phyloP scores from a whole-genome alignment of 2,888 invertebrate species.

The Aelia acuminata region DNA sequence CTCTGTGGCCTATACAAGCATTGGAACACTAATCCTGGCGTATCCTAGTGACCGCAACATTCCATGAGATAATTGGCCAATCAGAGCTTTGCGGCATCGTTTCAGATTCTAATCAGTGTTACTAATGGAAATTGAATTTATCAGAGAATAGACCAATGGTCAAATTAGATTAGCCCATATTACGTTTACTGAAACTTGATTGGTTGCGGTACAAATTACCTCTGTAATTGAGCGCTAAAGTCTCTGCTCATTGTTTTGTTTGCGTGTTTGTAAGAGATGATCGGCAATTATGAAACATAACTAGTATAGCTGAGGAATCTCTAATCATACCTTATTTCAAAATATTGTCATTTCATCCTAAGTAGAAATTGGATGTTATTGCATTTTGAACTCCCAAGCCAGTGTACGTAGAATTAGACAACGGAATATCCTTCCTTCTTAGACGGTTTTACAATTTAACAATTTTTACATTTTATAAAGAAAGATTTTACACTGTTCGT shows the following conservation, averaged over 20 bases:
- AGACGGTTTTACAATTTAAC: too few species aligned
- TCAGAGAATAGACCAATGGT: not conserved
- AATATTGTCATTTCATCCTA: not conserved
- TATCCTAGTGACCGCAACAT: not conserved
- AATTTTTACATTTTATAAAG: too few species aligned
- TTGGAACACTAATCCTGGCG: not conserved
- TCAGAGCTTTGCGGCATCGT: slow-evolving; percentile 8
- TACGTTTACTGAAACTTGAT: not conserved
- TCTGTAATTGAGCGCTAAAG: not conserved
- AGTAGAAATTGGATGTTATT: too few species aligned
- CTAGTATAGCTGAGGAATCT: not conserved
- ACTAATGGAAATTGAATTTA: slow-evolving; percentile 27
- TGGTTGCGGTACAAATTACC: not conserved
- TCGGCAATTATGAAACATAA: not conserved
- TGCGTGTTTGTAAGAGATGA: not conserved
- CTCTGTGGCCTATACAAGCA: too few species aligned
- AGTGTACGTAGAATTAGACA: too few species aligned
- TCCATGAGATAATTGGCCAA: slow-evolving; percentile 3
- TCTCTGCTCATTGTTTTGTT: not conserved
- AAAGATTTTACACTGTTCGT: too few species aligned
- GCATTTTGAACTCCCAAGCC: too few species aligned
- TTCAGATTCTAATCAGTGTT: not conserved
- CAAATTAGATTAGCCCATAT: not conserved
- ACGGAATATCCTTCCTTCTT: too few species aligned
- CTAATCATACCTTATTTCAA: not conserved